phyloP scores from a whole-genome alignment of 2,888 invertebrate genomes.

The Drosophila paramelanica region DNA sequence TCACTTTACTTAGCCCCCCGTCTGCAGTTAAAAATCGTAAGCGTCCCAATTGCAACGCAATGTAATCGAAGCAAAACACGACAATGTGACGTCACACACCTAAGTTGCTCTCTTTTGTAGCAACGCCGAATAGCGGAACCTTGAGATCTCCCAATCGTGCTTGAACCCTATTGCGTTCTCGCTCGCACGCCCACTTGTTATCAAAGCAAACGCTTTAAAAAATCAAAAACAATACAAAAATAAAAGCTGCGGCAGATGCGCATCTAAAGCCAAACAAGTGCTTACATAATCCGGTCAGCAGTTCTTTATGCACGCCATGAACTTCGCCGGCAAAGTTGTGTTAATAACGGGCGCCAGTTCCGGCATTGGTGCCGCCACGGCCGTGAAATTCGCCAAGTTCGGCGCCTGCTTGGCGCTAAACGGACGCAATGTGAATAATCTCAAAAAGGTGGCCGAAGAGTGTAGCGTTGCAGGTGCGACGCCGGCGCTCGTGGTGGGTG shows the following conservation, averaged over 20 bases:
- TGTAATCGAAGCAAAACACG: too few species aligned
- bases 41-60: too few species aligned
- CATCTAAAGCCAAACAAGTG: conserved; percentile 22
- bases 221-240: conserved; percentile 15
- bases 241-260: conserved; percentile 30
- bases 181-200: conserved; percentile 26
- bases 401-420: conserved; percentile 88
- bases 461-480: conserved; percentile 83
- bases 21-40: too few species aligned
- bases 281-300: conserved; percentile 49
- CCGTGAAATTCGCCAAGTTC: conserved; percentile 88
- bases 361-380: conserved; percentile 91
- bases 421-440: conserved; percentile 88
- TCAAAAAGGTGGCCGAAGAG: conserved; percentile 87
- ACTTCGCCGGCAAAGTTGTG: conserved; percentile 87
- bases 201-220: conserved; percentile 23
- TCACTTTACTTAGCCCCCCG: too few species aligned
- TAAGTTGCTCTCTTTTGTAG: too few species aligned
- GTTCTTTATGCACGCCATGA: conserved; percentile 83
- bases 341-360: conserved; percentile 90
- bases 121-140: too few species aligned
- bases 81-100: too few species aligned
- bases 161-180: conserved; percentile 23
- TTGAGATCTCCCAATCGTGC: too few species aligned
- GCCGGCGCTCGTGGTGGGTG: conserved; percentile 87